phyloP scores from a whole-genome alignment of 2,797 vertebrate genomes.

The Propithecus deckenii region DNA sequence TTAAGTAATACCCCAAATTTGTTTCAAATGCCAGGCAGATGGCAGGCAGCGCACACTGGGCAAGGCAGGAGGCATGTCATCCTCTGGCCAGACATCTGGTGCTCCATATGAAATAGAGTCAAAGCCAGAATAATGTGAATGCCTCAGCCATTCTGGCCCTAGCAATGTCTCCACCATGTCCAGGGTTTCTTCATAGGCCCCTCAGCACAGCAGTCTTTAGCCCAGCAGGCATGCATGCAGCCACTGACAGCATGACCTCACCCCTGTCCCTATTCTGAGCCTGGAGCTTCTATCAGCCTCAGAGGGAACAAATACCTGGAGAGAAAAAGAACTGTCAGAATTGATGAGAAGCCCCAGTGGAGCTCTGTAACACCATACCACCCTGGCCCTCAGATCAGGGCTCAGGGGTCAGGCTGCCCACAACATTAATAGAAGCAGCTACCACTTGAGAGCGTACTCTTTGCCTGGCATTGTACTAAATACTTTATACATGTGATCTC shows the following conservation, averaged over 20 bases:
- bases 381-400: background rate
- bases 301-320: background rate
- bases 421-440: background rate
- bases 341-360: background rate
- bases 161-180: background rate
- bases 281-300: background rate
- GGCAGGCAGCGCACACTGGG: slow-evolving; percentile 13
- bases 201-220: background rate
- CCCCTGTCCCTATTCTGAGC: background rate
- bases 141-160: background rate
- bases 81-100: slow-evolving; percentile 39
- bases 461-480: background rate
- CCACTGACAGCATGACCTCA: background rate
- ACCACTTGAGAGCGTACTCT: background rate
- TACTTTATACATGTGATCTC: background rate
- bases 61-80: background rate
- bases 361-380: background rate
- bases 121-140: slow-evolving; percentile 25
- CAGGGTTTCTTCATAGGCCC: background rate
- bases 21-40: slow-evolving; percentile 56
- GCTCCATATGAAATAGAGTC: background rate
- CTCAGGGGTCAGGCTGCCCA: background rate
- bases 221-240: background rate
- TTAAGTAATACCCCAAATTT: slow-evolving; percentile 42
- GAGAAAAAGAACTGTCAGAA: background rate